These are phyloP conservation scores for Illadopsis cleaveri DNA, from an alignment of 2,113 vertebrate species.

Conservation along the genomic window DNA sequence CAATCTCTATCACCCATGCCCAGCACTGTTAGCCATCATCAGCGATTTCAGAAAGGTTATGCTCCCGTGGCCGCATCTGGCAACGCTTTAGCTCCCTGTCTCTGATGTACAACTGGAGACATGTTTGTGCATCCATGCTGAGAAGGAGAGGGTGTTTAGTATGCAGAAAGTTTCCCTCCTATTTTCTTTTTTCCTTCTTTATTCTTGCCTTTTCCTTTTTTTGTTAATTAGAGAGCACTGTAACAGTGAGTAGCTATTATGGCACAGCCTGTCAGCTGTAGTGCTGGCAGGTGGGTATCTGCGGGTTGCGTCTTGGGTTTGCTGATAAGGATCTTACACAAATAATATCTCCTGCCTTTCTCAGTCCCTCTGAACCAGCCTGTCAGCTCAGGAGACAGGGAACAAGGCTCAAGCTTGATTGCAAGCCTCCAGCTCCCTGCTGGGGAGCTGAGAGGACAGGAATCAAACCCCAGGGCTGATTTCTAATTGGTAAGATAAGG, in stretches of 20 bases:
- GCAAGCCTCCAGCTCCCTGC: background rate
- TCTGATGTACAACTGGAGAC: background rate
- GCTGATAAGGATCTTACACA: background rate
- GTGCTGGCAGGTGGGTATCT: background rate
- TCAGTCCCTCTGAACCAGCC: background rate
- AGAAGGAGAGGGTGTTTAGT: background rate
- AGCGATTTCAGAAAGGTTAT: rapidly evolving
- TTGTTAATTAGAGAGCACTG: background rate
- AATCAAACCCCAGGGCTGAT: background rate
- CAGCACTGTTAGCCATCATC: background rate
- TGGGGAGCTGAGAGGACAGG: background rate
- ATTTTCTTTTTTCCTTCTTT: background rate
- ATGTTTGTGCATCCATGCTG: rapidly evolving
- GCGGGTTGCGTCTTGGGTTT: background rate
- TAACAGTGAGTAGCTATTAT: background rate
- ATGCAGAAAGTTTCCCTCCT: background rate
- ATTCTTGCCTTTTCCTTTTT: background rate
- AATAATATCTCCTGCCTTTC: background rate
- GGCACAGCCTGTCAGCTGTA: background rate
- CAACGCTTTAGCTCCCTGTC: background rate
- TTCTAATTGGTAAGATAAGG: conserved; percentile 27
- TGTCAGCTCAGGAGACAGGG: background rate
- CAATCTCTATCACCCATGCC: background rate
- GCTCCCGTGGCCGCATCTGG: rapidly evolving
- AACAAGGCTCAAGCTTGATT: background rate